Conservation (phyloP, 2,113 vertebrate species). For the Oryzias curvinotus region DNA sequence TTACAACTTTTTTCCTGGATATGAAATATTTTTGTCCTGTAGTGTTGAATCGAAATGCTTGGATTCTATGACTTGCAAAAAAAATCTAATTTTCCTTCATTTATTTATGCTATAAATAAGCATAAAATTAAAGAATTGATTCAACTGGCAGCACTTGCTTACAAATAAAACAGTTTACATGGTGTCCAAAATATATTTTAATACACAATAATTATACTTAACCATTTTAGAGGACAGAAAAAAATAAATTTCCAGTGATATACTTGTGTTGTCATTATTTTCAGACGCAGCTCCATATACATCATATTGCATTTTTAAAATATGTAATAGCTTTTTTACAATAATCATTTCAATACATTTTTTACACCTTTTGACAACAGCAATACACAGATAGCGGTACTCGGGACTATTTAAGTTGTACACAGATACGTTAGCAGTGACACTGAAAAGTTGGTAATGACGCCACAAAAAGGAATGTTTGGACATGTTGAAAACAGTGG, state of each 20-base stretch:
- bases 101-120: too few relatives aligned
- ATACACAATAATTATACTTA: constrained; percentile 67
- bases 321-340: constrained; percentile 57
- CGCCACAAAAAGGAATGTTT: constrained; percentile 34
- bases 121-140: too few relatives aligned
- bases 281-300: constrained; percentile 53
- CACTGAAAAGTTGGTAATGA: constrained; percentile 37
- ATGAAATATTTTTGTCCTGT: background rate
- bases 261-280: constrained; percentile 47
- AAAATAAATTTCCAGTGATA: constrained; percentile 64
- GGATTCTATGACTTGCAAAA: background rate
- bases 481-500: constrained; percentile 16
- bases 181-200: constrained; percentile 76
- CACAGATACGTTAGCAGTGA: constrained; percentile 61
- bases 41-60: too few relatives aligned
- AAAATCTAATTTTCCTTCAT: too few relatives aligned
- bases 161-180: constrained; percentile 17
- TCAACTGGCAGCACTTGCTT: background rate
- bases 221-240: constrained; percentile 67
- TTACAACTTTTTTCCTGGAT: constrained; percentile 19
- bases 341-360: constrained; percentile 46
- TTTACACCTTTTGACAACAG: constrained; percentile 63
- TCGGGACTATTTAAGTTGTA: constrained; percentile 56
- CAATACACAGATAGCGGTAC: constrained; percentile 69
- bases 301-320: constrained; percentile 68